Base-by-base conservation (phyloP, 1,140 invertebrate species). In the Spodoptera litura region DNA sequence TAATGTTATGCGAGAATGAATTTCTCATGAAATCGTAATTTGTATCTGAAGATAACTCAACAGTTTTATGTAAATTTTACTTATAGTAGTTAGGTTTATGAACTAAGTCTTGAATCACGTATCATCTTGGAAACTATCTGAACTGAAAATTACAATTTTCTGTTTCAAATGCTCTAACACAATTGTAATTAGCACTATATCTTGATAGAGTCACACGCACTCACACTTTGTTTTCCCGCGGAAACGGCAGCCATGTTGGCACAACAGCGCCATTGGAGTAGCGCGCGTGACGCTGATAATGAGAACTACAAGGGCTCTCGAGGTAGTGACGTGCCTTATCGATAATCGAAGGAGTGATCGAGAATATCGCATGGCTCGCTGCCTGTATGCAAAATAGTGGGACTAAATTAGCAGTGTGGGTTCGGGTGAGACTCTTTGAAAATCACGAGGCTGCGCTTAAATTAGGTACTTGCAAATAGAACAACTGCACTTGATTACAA, bases 271-370 rank as follows among this genome's bases (percentile, higher is more conserved):
- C 84, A 87, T 84, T 89, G 73, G 83, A 87, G 64, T 73, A 27
- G 76, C 81, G 89, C 86, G 85, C 91, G 89, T 92, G 91, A 90
- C 87, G 83, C 62, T 80, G 82, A 88, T 89, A 91, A 91, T 86
- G 84, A 84, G 83, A 89, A 89, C 85, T 88, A 85, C 85, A 80
- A 70, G 78, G 12, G 52, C 83, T 79, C 87, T 89, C 77, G 64
- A 88, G 74, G 82, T 78, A 62, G 75, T 83, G 89, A 85, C 90
- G 90, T 92, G 90, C 83, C 83, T 84, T 92, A 92, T 91, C 90
- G 72, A 81, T 79, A 79, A 87, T 86, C 84, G 71, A 72, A 83
- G 82, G 81, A 87, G 85, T 77, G 80, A 80, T 77, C 75, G 70
- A n/a, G 59, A 31, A 75, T 73, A 38, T 75, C 59, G 73, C n/a